Evolutionary conservation across 2,797 vertebrate species (phyloP), one percentile per base, ranked within the genome.

Genomic region (Bufotes viridis): DNA sequence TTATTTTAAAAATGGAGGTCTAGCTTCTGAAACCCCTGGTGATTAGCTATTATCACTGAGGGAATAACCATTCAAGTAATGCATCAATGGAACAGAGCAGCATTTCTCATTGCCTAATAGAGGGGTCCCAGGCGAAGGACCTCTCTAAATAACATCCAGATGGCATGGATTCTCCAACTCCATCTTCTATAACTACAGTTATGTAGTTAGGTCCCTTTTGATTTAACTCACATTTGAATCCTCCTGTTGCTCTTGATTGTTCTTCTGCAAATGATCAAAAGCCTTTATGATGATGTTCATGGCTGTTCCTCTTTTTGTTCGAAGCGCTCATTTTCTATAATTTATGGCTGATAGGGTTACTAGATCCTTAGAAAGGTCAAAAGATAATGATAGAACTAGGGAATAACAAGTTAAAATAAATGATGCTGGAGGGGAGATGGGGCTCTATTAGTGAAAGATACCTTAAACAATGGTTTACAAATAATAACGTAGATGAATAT

Each of bases 261-360:
- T 89, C 91, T 92, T 92, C 92, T 93, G 92, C 92, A 91, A 90
- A 91, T 95, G 94, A 96, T 95, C 93, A 96, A 95, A 96, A 95
- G 94, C 76, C 87, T 93, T 82, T 85, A 83, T 90, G 90, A 7
- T 84, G 93, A 94, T 91, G 92, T 92, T 90, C 92, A 92, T 93
- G 92, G 94, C 95, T 94, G 90, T 92, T 82, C 91, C 93, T 90
- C 92, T 93, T 34, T 8, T 91, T 91, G 90, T 93, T 92, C 90
- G 93, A 92, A 92, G 93, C 93, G 91, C 93, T 93, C 95, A 95
- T 95, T 95, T 95, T 93, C 93, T 95, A 94, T 93, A 95, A 96
- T 96, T 91, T 91, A 1, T 75, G 67, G 90, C 90, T 92, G 93
- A 94, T 94, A 87, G 7, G 90, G 91, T 79, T 79, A 58, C 80